These are phyloP conservation scores for Cygnus buccinator DNA, from an alignment of 2,113 vertebrate genomes.

Conservation along the genomic window DNA sequence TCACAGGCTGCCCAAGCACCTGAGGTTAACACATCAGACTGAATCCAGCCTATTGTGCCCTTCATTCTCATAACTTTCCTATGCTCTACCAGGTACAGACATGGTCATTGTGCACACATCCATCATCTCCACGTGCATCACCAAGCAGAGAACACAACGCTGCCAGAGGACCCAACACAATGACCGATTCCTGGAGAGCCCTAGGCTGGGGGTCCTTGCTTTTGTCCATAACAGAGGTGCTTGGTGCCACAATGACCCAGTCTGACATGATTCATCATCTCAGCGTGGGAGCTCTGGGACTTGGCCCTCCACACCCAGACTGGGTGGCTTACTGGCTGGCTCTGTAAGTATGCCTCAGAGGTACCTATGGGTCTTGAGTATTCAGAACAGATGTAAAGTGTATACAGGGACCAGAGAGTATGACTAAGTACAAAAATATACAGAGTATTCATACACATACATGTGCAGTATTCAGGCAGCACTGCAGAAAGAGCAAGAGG, in stretches of 20 bases:
- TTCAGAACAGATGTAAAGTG: not conserved
- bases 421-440: not conserved
- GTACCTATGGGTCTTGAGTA: not conserved
- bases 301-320: not conserved
- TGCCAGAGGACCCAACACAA: not conserved
- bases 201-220: not conserved
- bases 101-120: not conserved
- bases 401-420: not conserved
- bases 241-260: not conserved
- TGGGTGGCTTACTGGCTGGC: rapidly evolving
- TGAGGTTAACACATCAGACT: not conserved
- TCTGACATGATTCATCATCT: not conserved
- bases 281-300: not conserved
- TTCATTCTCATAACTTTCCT: not conserved
- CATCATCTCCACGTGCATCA: not conserved
- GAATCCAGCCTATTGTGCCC: not conserved
- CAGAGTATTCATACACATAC: not conserved
- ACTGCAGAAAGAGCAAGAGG: not conserved
- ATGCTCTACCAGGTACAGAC: not conserved
- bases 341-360: not conserved
- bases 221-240: not conserved
- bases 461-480: not conserved
- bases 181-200: not conserved
- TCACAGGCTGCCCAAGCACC: not conserved
- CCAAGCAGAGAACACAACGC: not conserved